Conservation (phyloP, 2,888 invertebrate species). For the Notodonta ziczac region DNA sequence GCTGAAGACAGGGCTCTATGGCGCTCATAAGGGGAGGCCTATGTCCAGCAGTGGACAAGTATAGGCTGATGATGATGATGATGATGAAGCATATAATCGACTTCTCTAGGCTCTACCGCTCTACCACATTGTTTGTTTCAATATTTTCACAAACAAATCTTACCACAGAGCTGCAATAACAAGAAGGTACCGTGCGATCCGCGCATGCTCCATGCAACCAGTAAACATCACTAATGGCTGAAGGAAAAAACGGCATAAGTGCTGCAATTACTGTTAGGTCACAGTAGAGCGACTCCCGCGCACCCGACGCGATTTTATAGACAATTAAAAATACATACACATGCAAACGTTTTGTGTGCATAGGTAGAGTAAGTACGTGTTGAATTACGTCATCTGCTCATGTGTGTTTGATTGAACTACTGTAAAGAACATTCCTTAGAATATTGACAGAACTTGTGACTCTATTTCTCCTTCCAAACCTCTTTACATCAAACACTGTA, state of each 20-base stretch:
- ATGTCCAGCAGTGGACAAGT: too few relatives aligned
- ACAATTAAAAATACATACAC: slow-evolving; percentile 46
- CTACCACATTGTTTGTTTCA: too few relatives aligned
- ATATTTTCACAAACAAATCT: too few relatives aligned
- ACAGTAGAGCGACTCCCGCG: slow-evolving; percentile 59
- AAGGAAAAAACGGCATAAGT: slow-evolving; percentile 58
- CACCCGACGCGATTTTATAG: slow-evolving; percentile 42
- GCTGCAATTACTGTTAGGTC: slow-evolving; percentile 61
- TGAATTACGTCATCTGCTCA: background rate
- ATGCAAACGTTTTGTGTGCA: background rate
- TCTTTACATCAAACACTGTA: too few relatives aligned
- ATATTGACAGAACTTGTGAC: background rate
- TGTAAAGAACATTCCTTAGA: background rate
- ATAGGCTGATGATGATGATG: too few relatives aligned
- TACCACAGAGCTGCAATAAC: too few relatives aligned
- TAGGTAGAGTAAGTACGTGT: background rate
- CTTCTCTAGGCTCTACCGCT: too few relatives aligned
- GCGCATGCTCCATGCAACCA: slow-evolving; percentile 53
- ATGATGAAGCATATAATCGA: too few relatives aligned
- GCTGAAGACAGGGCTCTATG: too few relatives aligned
- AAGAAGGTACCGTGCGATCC: slow-evolving; percentile 23
- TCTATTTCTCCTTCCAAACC: background rate
- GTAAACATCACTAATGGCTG: slow-evolving; percentile 63
- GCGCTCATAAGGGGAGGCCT: too few relatives aligned
- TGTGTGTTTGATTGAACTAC: background rate